Evolutionary conservation across 2,113 vertebrate genomes (phyloP).

Genomic region (Myrmecophaga tridactyla): DNA sequence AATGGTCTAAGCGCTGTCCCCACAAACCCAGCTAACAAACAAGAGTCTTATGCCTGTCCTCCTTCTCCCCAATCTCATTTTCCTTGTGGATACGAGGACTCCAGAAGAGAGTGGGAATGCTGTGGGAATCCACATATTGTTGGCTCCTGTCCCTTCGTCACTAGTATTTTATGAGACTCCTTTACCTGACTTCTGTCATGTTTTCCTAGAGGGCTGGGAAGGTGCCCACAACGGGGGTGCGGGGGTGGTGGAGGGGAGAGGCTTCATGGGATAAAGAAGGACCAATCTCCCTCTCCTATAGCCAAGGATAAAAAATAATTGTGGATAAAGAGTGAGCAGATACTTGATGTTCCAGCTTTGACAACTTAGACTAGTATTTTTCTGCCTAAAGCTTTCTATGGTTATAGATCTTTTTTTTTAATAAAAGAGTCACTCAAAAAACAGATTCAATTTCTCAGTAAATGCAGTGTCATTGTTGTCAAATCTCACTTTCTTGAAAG

Average conservation of each 20-base stretch:
- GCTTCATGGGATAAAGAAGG: background rate
- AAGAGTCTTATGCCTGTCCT: background rate
- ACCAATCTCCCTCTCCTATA: background rate
- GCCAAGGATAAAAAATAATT: background rate
- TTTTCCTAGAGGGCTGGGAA: background rate
- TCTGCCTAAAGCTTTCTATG: background rate
- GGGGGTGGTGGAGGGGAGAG: too few species aligned
- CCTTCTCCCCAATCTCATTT: background rate
- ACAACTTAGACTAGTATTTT: background rate
- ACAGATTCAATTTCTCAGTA: background rate
- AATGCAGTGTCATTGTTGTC: background rate
- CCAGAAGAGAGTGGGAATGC: background rate
- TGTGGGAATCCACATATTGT: background rate
- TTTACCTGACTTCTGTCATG: background rate
- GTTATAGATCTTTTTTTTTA: background rate
- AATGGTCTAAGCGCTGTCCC: background rate
- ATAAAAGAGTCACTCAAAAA: background rate
- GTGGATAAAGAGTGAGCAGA: background rate
- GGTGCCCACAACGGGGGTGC: background rate
- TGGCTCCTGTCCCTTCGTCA: background rate
- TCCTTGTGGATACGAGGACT: background rate
- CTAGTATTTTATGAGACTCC: background rate
- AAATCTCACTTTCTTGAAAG: conserved; percentile 29
- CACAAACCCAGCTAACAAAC: background rate
- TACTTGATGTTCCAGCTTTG: background rate